Evolutionary conservation across 2,113 vertebrate genomes (phyloP).

Genomic region (Brachyhypopomus gauderio): DNA sequence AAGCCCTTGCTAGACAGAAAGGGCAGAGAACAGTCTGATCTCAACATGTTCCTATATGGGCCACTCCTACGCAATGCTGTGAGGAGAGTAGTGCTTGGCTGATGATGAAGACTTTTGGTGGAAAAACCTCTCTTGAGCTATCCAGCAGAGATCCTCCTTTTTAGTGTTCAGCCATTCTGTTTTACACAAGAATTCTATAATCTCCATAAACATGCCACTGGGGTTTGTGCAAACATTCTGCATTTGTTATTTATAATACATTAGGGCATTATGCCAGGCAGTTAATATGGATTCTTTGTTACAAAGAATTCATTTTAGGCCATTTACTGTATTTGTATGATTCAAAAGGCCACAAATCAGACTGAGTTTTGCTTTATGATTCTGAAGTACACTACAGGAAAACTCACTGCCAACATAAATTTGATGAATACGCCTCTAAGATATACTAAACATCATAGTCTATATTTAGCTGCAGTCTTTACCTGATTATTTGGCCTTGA

Average conservation of each 20-base stretch:
- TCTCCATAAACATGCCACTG: conserved; percentile 9
- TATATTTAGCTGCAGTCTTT: neutral
- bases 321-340: neutral
- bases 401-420: too few relatives aligned
- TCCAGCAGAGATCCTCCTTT: conserved; percentile 40
- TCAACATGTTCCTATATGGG: conserved; percentile 54
- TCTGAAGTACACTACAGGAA: too few relatives aligned
- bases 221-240: conserved; percentile 15
- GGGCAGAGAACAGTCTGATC: conserved; percentile 23
- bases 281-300: neutral
- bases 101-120: conserved; percentile 46
- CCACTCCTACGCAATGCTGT: conserved; percentile 55
- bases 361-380: neutral
- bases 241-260: neutral
- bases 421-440: neutral
- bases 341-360: neutral
- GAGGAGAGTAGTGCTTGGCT: conserved; percentile 66
- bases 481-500: conserved; percentile 24
- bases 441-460: conserved; percentile 4
- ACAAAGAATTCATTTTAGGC: neutral
- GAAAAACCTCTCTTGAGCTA: conserved; percentile 24
- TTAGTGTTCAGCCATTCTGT: conserved; percentile 29
- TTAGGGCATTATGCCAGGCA: neutral
- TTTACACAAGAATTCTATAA: conserved; percentile 26
- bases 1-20: conserved; percentile 2